phyloP scores from a whole-genome alignment of 2,888 invertebrate genomes.

The Andrena hattorfiana region DNA sequence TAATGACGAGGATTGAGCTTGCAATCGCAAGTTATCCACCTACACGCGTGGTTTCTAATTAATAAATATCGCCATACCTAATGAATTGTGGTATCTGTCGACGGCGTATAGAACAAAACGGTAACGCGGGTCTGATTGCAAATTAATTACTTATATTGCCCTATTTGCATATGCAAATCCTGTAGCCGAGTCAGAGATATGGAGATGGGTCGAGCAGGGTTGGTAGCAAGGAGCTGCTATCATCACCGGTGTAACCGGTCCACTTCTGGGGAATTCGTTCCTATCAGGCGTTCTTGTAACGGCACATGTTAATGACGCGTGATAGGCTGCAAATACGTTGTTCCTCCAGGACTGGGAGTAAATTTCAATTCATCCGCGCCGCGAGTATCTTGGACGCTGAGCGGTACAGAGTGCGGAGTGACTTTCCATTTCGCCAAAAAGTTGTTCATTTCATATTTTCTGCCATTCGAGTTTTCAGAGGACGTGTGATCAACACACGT shows the following conservation, averaged over 20 bases:
- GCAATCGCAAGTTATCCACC: slow-evolving; percentile 58
- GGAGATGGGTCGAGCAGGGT: slow-evolving; percentile 42
- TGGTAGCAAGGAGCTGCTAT: slow-evolving; percentile 61
- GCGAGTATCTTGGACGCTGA: slow-evolving; percentile 3
- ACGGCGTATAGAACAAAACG: slow-evolving; percentile 71
- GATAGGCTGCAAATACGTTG: slow-evolving; percentile 52
- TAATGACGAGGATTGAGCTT: slow-evolving; percentile 59
- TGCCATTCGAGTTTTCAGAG: too few relatives aligned
- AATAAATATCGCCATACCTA: slow-evolving; percentile 80
- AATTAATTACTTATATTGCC: slow-evolving; percentile 84
- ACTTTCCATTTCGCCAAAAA: background rate
- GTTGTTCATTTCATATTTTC: background rate
- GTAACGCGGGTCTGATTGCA: slow-evolving; percentile 80
- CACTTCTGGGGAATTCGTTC: slow-evolving; percentile 72
- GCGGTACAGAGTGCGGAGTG: background rate
- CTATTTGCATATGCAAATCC: slow-evolving; percentile 84
- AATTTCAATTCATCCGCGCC: slow-evolving; percentile 6
- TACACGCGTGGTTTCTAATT: slow-evolving; percentile 61
- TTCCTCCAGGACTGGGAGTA: background rate
- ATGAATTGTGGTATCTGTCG: slow-evolving; percentile 82
- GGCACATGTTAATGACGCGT: slow-evolving; percentile 68
- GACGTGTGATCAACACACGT: too few relatives aligned
- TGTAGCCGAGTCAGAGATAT: slow-evolving; percentile 59
- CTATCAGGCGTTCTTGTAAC: slow-evolving; percentile 68
- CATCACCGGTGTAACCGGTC: slow-evolving; percentile 53